Conservation (phyloP, 2,797 vertebrate genomes). For the Phoebastria nigripes region DNA sequence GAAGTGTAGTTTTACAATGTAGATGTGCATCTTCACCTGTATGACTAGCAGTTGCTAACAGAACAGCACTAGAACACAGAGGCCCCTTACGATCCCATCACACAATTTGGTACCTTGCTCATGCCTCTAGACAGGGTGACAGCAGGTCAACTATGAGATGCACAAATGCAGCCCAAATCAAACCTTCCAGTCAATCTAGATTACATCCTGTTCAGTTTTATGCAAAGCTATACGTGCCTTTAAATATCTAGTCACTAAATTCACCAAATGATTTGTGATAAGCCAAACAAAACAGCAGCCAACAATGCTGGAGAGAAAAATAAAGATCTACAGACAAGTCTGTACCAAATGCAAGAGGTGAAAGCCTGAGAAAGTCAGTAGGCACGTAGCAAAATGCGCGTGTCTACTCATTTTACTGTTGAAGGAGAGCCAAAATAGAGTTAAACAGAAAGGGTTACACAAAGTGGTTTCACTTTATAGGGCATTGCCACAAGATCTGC, state of each 20-base stretch:
- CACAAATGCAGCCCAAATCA: background rate
- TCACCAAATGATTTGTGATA: background rate
- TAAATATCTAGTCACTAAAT: background rate
- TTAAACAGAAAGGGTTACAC: background rate
- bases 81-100: background rate
- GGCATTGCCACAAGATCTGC: background rate
- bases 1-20: background rate
- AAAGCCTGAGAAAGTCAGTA: background rate
- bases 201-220: background rate
- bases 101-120: background rate
- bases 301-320: background rate
- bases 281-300: background rate
- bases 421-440: background rate
- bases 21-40: background rate
- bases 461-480: background rate
- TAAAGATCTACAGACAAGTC: background rate
- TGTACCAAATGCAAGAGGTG: background rate
- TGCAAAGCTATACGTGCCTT: background rate
- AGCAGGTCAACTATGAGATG: background rate
- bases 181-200: background rate
- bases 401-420: background rate
- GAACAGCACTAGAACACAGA: background rate
- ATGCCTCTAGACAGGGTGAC: rapidly evolving
- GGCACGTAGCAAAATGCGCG: rapidly evolving
- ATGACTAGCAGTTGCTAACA: background rate